Evolutionary conservation across 2,888 invertebrate species (phyloP).

Genomic region (Melanophora roralis): DNA sequence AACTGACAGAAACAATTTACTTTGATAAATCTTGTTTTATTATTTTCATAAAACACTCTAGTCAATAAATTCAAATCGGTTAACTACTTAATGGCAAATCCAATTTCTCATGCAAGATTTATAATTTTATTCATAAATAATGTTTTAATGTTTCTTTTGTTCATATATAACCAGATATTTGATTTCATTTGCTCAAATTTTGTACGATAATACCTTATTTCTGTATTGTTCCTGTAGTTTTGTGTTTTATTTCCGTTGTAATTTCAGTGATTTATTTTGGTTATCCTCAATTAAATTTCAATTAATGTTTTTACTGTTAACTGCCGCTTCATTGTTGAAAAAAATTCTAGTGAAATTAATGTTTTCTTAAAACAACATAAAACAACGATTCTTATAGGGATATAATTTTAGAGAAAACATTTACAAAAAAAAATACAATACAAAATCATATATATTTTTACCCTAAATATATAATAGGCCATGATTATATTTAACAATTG

Average conservation of each 20-base stretch:
- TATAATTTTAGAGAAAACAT: not conserved
- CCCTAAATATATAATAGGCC: no score
- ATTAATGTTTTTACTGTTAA: not conserved
- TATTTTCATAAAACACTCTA: no score
- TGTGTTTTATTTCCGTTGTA: not conserved
- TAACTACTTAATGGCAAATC: no score
- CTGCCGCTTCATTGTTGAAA: not conserved
- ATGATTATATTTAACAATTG: not conserved
- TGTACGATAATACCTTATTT: not conserved
- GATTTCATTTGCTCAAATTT: no score
- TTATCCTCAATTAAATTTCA: constrained; percentile 14
- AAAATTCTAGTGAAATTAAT: not conserved
- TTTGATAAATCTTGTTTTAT: no score
- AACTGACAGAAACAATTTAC: no score
- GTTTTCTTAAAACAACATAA: not conserved
- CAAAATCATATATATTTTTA: no score
- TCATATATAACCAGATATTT: no score
- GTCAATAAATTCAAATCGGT: no score
- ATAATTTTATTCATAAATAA: no score
- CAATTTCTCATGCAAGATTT: no score
- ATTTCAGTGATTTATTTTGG: constrained; percentile 15
- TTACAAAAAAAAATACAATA: not conserved
- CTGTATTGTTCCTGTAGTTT: not conserved
- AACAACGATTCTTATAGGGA: not conserved
- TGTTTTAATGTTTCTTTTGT: no score